Percentiles rank a stretch among this genome's conserved stretches.
These are phyloP conservation scores for Mastomys coucha DNA, from an alignment of 2,113 vertebrate genomes.

Conservation along the genomic window DNA sequence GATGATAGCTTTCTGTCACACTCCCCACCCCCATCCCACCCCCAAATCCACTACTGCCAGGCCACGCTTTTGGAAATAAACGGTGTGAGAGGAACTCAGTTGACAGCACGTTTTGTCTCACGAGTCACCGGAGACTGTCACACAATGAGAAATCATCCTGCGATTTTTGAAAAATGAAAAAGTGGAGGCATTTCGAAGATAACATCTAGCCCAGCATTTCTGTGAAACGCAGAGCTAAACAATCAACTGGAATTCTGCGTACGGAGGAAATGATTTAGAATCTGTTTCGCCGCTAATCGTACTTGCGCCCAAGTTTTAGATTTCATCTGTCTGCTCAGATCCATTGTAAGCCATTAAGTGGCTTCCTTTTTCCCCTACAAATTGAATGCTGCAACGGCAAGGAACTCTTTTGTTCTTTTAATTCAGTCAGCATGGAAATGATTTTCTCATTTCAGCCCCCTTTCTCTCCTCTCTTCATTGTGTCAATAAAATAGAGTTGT, in stretches of 20 bases:
- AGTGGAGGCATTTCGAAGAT: constrained; percentile 82
- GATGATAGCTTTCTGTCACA: constrained; percentile 81
- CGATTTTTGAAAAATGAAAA: constrained; percentile 82
- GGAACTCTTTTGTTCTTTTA: constrained; percentile 92
- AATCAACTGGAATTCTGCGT: constrained; percentile 87
- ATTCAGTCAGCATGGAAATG: constrained; percentile 94
- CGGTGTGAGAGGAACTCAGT: constrained; percentile 66
- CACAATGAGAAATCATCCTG: constrained; percentile 71
- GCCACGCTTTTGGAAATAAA: constrained; percentile 77
- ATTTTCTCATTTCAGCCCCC: constrained; percentile 92
- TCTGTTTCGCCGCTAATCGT: constrained; percentile 89
- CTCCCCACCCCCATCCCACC: background rate
- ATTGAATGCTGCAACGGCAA: constrained; percentile 92
- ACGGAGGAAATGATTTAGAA: constrained; percentile 89
- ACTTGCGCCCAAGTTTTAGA: constrained; percentile 89
- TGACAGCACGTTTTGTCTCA: constrained; percentile 77
- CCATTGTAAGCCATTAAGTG: constrained; percentile 91
- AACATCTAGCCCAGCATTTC: constrained; percentile 78
- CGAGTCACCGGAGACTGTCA: constrained; percentile 76
- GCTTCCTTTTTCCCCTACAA: constrained; percentile 90
- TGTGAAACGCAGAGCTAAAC: constrained; percentile 81
- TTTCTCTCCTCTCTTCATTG: constrained; percentile 92
- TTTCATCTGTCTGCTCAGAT: constrained; percentile 91
- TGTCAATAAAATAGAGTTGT: constrained; percentile 95
- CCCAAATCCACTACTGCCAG: constrained; percentile 74